phyloP scores from a whole-genome alignment of 2,888 invertebrate species.

The Antheraea assamensis region DNA sequence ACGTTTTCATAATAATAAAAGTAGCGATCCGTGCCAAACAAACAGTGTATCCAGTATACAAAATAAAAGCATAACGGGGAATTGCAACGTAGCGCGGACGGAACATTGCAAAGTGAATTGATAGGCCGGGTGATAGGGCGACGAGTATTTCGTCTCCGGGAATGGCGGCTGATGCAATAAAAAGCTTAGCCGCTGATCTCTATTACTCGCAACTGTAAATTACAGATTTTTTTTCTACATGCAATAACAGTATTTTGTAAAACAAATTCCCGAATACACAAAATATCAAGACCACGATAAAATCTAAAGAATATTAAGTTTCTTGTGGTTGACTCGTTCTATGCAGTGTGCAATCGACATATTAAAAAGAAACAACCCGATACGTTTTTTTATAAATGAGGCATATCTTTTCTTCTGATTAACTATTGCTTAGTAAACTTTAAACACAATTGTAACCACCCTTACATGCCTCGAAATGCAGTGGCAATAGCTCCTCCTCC shows the following conservation, averaged over 20 bases:
- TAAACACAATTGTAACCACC: too few relatives aligned
- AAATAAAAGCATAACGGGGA: slow-evolving; percentile 22
- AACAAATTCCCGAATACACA: too few relatives aligned
- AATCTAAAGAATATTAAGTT: too few relatives aligned
- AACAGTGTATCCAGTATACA: not conserved
- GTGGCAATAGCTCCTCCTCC: too few relatives aligned
- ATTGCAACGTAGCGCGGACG: slow-evolving; percentile 40
- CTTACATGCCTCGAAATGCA: too few relatives aligned
- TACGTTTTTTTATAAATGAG: too few relatives aligned
- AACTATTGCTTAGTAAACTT: too few relatives aligned
- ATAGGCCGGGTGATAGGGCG: slow-evolving; percentile 9
- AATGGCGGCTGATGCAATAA: slow-evolving; percentile 11
- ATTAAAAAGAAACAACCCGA: too few relatives aligned
- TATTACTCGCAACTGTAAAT: not conserved
- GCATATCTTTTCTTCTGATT: too few relatives aligned
- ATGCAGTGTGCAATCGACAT: too few relatives aligned
- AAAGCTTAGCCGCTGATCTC: slow-evolving; percentile 5
- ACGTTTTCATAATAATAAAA: not conserved
- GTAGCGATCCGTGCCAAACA: not conserved
- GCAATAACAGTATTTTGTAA: not conserved
- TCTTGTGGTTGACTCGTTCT: too few relatives aligned
- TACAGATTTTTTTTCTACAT: not conserved
- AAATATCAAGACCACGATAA: too few relatives aligned
- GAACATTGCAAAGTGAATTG: slow-evolving; percentile 19
- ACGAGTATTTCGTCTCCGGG: not conserved